Conservation (phyloP, 2,888 invertebrate species). For the Cataglyphis albicans region DNA sequence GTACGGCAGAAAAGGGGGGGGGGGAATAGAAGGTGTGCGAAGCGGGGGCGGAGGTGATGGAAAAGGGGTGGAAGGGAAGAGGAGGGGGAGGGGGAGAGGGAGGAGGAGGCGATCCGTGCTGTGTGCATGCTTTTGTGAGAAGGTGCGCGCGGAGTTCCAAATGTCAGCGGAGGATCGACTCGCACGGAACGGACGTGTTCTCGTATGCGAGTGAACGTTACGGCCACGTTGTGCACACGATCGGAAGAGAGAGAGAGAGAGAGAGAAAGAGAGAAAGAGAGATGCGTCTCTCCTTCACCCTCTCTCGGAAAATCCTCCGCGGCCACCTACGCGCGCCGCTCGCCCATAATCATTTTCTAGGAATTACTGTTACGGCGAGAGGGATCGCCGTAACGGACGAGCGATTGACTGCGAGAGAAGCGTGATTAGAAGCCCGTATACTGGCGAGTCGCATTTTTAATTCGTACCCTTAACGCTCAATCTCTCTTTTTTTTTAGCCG, state of each 20-base stretch:
- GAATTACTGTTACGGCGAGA: conserved; percentile 48
- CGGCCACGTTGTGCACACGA: conserved; percentile 33
- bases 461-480: neutral
- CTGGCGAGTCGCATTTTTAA: neutral
- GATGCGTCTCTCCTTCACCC: conserved; percentile 38
- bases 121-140: conserved; percentile 65
- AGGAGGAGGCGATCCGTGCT: conserved; percentile 51
- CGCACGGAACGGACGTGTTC: conserved; percentile 60
- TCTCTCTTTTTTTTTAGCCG: neutral
- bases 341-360: conserved; percentile 51
- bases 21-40: conserved; percentile 61
- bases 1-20: conserved; percentile 75
- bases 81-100: conserved; percentile 8
- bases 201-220: conserved; percentile 59
- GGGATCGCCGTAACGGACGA: conserved; percentile 31
- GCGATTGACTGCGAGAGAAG: conserved; percentile 12
- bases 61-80: neutral
- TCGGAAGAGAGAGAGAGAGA: conserved; percentile 3
- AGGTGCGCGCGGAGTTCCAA: conserved; percentile 75
- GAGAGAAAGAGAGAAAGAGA: conserved; percentile 24
- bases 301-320: conserved; percentile 54
- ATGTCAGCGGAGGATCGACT: conserved; percentile 78
- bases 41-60: conserved; percentile 47
- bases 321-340: conserved; percentile 46
- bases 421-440: conserved; percentile 19